Evolutionary conservation across 2,113 vertebrate genomes (phyloP), one percentile per base, ranked within the genome.

Genomic region (Turdus rufiventris): DNA sequence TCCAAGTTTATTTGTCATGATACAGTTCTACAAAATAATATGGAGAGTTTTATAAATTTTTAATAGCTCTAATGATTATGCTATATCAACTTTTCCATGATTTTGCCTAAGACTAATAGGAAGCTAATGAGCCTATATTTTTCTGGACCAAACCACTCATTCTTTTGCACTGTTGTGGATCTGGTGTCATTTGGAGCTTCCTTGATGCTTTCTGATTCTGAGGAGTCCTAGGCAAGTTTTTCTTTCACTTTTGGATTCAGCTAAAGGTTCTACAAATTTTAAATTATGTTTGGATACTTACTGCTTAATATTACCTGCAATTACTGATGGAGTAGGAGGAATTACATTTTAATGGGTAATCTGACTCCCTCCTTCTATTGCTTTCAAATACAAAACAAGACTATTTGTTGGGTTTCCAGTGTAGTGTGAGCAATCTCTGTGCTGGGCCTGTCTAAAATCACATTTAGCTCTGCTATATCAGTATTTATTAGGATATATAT

Each of bases 311-410:
- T 60, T 77, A 80, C 48, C 20, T 9, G 0, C 40, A 83, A 95
- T 94, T 88, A 88, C 21, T 80, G 83, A 84, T 31, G 28, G 51
- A 91, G 43, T 88, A 94, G 72, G 63, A 96, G 65, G 68, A 88
- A 85, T 81, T 86, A 45, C 19, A 65, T 63, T 84, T 80, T 71
- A 71, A 33, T 21, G 31, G 70, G 72, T 60, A 70, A 79, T 43
- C 43, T 63, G 63, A 85, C 62, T 83, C 47, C 31, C 40, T 85
- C 57, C 31, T 91, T 88, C 57, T 60, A 82, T 38, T 62, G 63
- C 48, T 90, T 74, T 73, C 72, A 88, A 80, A 71, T 10, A 83
- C 38, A 65, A 70, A 91, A 25, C n/a, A 79, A 53, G 67, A 82
- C 19, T 70, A 63, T 82, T 76, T 79, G 45, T 53, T 88, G 18